These are phyloP conservation scores for Drosophila kepulauana DNA, from an alignment of 1,140 invertebrate species.

Conservation along the genomic window DNA sequence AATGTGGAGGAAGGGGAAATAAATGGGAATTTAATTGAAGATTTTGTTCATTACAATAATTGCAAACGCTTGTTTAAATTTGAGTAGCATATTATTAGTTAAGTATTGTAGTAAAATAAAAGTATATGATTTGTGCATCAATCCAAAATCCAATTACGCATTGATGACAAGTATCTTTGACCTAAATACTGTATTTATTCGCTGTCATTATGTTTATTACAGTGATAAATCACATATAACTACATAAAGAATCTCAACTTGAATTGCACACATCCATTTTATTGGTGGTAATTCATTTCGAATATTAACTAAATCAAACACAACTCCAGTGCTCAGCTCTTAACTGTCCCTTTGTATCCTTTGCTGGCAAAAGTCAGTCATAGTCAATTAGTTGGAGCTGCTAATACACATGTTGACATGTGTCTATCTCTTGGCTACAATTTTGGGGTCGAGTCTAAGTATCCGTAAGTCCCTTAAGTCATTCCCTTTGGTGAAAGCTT, in stretches of 20 bases:
- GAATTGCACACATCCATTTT: not conserved
- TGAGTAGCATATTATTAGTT: too few species aligned
- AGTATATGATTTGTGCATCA: too few species aligned
- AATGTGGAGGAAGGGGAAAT: too few species aligned
- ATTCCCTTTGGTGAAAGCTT: conserved; percentile 8
- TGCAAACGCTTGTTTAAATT: too few species aligned
- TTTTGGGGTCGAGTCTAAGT: conserved; percentile 31
- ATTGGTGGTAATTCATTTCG: not conserved
- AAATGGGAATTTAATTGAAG: too few species aligned
- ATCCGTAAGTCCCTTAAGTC: conserved; percentile 29
- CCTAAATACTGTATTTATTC: not conserved
- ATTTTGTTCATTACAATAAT: too few species aligned
- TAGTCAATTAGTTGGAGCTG: conserved; percentile 56
- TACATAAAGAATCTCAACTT: not conserved
- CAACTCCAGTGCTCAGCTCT: not conserved
- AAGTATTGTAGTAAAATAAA: too few species aligned
- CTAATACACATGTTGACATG: conserved; percentile 68
- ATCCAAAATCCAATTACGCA: too few species aligned
- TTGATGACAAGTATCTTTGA: not conserved
- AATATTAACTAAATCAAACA: not conserved
- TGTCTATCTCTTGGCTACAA: conserved; percentile 36
- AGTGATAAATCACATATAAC: not conserved
- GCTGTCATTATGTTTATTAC: not conserved
- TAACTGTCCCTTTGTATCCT: not conserved
- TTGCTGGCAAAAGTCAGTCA: conserved; percentile 10